These are phyloP conservation scores for Chymomyza fuscimana DNA, from an alignment of 2,888 invertebrate species.

Conservation along the genomic window DNA sequence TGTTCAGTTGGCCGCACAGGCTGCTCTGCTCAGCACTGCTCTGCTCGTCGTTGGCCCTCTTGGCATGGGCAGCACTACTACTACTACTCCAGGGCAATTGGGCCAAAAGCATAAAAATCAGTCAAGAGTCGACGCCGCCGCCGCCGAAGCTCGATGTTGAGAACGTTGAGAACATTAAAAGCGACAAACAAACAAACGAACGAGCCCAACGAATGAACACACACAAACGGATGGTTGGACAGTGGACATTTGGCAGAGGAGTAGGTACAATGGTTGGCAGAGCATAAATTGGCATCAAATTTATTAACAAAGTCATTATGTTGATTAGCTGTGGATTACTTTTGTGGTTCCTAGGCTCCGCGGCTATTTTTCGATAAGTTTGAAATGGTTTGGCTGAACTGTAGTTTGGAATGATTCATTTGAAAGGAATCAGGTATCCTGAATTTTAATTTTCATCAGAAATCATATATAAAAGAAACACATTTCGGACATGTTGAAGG, in stretches of 20 bases:
- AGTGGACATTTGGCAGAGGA: constrained; percentile 13
- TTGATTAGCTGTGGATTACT: no score
- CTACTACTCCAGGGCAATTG: constrained; percentile 70
- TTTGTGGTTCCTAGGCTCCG: no score
- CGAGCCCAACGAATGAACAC: constrained; percentile 20
- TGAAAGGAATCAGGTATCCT: no score
- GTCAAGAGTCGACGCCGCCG: constrained; percentile 65
- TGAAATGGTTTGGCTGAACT: no score
- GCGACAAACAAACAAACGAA: constrained; percentile 71
- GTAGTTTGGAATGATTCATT: no score
- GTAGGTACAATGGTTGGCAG: neutral
- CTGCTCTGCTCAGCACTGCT: neutral
- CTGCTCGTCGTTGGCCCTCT: neutral
- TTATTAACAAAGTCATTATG: neutral
- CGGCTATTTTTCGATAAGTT: no score
- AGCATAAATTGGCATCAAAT: neutral
- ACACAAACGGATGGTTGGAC: constrained; percentile 25
- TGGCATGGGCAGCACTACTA: constrained; percentile 9
- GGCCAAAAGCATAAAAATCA: constrained; percentile 74
- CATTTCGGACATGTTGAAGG: no score
- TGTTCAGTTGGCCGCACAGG: constrained; percentile 5
- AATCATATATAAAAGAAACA: no score
- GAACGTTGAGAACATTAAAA: constrained; percentile 64
- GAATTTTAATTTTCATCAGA: no score
- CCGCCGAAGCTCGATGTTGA: constrained; percentile 13